These are phyloP conservation scores for Vollenhovia emeryi DNA, from an alignment of 1,140 invertebrate genomes.

Conservation along the genomic window DNA sequence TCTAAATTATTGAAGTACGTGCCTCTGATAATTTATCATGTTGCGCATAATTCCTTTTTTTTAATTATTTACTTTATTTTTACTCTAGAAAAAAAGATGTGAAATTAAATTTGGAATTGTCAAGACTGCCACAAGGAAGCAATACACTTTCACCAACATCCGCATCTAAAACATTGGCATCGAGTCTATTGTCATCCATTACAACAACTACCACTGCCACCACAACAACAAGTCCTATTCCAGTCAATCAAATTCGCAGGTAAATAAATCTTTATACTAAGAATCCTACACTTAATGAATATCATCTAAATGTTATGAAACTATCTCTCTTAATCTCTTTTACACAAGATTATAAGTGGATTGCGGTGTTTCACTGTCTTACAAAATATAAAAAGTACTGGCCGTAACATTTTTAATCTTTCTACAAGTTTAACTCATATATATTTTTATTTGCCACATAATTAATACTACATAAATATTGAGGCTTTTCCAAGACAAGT, in stretches of 20 bases:
- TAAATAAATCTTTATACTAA: constrained; percentile 76
- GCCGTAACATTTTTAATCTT: background rate
- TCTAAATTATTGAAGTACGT: background rate
- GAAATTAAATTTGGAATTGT: constrained; percentile 83
- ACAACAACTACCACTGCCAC: constrained; percentile 80
- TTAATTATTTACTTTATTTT: constrained; percentile 61
- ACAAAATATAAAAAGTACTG: background rate
- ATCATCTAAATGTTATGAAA: constrained; percentile 8
- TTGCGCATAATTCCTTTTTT: constrained; percentile 38
- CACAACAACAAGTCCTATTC: constrained; percentile 85
- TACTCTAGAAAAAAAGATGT: constrained; percentile 82
- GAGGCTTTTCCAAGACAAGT: background rate
- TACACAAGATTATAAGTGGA: background rate
- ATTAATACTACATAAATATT: constrained; percentile 7
- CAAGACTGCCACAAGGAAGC: constrained; percentile 82
- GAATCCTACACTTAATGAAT: constrained; percentile 12
- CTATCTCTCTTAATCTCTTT: background rate
- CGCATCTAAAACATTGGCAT: constrained; percentile 79
- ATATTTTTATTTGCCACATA: background rate
- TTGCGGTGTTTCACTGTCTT: constrained; percentile 35
- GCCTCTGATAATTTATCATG: constrained; percentile 1
- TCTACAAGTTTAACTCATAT: constrained; percentile 15
- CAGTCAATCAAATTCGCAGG: constrained; percentile 87
- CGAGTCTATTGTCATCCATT: constrained; percentile 81
- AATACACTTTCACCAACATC: constrained; percentile 81